A percentile compares a stretch with the other conserved stretches of the same genome.
Conservation (phyloP, 2,113 vertebrate genomes). For the Rynchops niger region DNA sequence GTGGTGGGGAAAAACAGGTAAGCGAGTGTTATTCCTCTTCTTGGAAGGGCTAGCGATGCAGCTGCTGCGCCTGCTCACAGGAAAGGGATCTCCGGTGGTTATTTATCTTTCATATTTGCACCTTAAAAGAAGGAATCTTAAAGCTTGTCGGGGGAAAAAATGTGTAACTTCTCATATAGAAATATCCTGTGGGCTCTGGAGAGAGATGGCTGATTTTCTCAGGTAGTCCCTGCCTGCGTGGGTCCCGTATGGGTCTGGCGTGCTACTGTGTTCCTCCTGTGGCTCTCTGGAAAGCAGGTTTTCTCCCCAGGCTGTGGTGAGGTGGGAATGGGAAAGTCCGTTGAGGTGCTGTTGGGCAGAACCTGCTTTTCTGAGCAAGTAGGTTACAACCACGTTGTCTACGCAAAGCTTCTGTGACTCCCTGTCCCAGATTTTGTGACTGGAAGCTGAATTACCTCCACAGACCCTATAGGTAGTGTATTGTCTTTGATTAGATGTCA, state of each 20-base stretch:
- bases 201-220: not conserved
- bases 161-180: fast-evolving
- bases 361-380: not conserved
- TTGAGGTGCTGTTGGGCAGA: not conserved
- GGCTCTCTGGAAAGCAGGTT: not conserved
- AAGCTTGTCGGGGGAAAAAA: fast-evolving
- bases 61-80: not conserved
- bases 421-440: not conserved
- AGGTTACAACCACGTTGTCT: not conserved
- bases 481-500: not conserved
- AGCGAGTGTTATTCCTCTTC: not conserved
- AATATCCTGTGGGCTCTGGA: not conserved
- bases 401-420: not conserved
- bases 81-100: not conserved
- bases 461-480: fast-evolving
- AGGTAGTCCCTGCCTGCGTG: fast-evolving
- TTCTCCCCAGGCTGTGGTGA: not conserved
- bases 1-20: not conserved
- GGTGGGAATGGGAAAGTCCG: not conserved
- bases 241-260: not conserved
- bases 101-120: not conserved
- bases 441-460: not conserved
- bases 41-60: not conserved
- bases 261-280: fast-evolving
- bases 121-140: not conserved